Evolutionary conservation across 2,797 vertebrate genomes (phyloP).

Genomic region (Chloroceryle inda): DNA sequence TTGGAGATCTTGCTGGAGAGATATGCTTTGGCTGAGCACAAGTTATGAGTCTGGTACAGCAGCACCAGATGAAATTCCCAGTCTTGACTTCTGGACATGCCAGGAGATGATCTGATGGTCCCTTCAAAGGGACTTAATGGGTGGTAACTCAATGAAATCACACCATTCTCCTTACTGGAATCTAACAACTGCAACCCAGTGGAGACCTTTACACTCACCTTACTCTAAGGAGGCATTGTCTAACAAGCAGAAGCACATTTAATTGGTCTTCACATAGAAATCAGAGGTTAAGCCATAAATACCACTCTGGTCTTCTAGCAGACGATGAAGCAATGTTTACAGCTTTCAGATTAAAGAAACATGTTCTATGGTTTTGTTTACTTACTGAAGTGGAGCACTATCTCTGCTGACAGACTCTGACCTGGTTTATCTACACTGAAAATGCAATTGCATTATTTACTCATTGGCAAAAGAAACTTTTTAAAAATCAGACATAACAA

Average conservation of each 20-base stretch:
- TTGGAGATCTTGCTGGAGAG: background rate
- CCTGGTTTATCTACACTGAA: background rate
- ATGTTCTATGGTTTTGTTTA: background rate
- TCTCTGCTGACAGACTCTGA: background rate
- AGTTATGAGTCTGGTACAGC: background rate
- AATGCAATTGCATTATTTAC: background rate
- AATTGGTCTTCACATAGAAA: background rate
- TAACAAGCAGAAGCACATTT: background rate
- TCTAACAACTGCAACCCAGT: background rate
- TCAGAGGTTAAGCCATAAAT: background rate
- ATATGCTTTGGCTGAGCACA: background rate
- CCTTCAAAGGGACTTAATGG: background rate
- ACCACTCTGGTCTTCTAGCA: background rate
- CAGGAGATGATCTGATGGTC: background rate
- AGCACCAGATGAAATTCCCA: background rate
- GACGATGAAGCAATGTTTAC: background rate
- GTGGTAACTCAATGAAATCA: background rate
- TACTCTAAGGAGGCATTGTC: background rate
- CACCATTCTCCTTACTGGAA: rapidly evolving
- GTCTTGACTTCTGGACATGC: background rate
- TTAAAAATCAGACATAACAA: background rate
- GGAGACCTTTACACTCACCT: background rate
- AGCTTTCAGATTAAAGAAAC: background rate
- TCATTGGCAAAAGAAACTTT: background rate
- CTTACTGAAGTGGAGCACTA: background rate